phyloP scores from a whole-genome alignment of 2,797 vertebrate genomes.

The Odontamblyopus lacepedii region DNA sequence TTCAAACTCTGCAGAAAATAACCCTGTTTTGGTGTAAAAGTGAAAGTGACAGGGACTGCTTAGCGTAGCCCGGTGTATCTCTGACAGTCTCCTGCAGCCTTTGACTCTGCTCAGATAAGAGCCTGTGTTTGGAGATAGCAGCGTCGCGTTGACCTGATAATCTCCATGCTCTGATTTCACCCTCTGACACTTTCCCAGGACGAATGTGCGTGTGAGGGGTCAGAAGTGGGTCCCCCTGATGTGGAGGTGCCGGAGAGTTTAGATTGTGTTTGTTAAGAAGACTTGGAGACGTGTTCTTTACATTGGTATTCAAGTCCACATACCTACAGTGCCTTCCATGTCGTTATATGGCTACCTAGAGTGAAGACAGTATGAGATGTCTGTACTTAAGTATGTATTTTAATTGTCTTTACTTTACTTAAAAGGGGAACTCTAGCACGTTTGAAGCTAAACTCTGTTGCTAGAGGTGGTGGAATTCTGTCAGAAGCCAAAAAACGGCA shows the following conservation, averaged over 20 bases:
- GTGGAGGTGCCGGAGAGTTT: neutral
- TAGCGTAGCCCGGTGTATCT: constrained; percentile 31
- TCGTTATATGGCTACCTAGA: neutral
- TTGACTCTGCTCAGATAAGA: constrained; percentile 49
- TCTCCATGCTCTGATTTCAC: constrained; percentile 25
- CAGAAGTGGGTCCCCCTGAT: constrained; percentile 5
- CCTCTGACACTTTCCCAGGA: constrained; percentile 12
- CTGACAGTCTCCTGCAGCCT: constrained; percentile 38
- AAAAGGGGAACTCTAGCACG: too few species aligned
- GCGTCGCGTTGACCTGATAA: constrained; percentile 29
- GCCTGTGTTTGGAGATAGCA: constrained; percentile 30
- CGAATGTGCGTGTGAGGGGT: constrained; percentile 14
- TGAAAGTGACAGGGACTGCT: constrained; percentile 20
- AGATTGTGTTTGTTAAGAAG: neutral
- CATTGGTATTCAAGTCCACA: neutral
- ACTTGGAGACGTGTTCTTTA: neutral
- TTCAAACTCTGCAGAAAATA: neutral
- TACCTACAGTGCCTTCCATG: neutral
- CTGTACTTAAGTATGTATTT: too few species aligned
- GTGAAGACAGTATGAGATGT: neutral
- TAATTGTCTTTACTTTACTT: too few species aligned
- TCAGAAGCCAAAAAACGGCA: too few species aligned
- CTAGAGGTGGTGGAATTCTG: too few species aligned
- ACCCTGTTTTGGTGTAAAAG: neutral
- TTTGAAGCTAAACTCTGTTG: too few species aligned